Evolutionary conservation across 2,888 invertebrate species (phyloP), one percentile per base, ranked within the genome.

Genomic region (Diadromus collaris): DNA sequence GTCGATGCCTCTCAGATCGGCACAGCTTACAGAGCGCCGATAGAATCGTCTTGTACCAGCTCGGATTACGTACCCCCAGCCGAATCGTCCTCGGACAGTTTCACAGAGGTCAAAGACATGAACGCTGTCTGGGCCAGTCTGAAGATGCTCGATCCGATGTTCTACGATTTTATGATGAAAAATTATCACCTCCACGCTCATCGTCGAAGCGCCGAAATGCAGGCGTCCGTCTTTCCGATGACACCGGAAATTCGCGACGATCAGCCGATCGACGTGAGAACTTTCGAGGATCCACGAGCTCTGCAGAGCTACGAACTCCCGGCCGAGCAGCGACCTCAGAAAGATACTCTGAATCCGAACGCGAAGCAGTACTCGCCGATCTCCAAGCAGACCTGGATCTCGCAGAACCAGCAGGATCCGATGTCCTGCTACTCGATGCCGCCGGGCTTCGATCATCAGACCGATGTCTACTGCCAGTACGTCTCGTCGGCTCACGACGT

Each of bases 71-170:
- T 7, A 2, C 6, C 10, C 9, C 10, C 34, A 2, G 9, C 9
- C 34, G 34, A 34, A 5, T 34, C 34, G 34, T 7, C 34, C 34
- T 10, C 34, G 1, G 34, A 34, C 34, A 34, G 34, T 10, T 34
- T 34, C 34, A 9, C 34, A 2, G 38, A 38, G 13, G 13, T 38
- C 38, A 1, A 38, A 4, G 13, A 38, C 13, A 38, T 38, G 38
- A 38, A 27, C 0, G 6, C 2, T 24, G 7, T 51, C 9, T 60
- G 71, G 41, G 34, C 71, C 0, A 29, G 32, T 1, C 16, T 76
- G 21, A 58, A 51, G 13, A 32, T 24, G 5, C 7, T 34, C 54
- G 78, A 78, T 65, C 78, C 78, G 3, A 34, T 67, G 60, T 70
- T 78, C 2, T 48, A 70, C 54, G 51, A 58, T 10, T 34, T 78